Evolutionary conservation across 30 jellyfish, hydroid and myxozoan species (phyloP).

Genomic region (Hydra vulgaris): DNA sequence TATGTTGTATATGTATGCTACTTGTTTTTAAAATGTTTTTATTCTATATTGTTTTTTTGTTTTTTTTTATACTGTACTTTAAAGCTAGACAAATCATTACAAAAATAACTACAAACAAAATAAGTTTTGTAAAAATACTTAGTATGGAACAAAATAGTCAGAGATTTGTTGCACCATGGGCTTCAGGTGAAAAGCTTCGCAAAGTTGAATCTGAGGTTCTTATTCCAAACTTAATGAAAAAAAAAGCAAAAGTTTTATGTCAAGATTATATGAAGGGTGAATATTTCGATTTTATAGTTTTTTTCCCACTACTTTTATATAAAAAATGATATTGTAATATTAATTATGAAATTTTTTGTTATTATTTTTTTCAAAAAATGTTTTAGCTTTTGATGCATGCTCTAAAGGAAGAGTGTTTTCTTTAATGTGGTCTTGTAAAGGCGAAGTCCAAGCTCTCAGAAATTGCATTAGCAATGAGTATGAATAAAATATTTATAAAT

Average conservation of each 20-base stretch:
- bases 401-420: conserved; percentile 84
- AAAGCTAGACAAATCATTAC: too few species aligned
- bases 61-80: too few species aligned
- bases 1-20: too few species aligned
- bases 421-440: conserved; percentile 71
- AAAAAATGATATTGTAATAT: too few species aligned
- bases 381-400: conserved; percentile 57
- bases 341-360: too few species aligned
- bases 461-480: conserved; percentile 29
- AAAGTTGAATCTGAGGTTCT: conserved; percentile 75
- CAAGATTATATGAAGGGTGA: conserved; percentile 66
- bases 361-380: too few species aligned
- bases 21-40: too few species aligned
- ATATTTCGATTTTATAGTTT: background rate
- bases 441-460: conserved; percentile 52
- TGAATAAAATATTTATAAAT: background rate
- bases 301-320: too few species aligned
- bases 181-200: conserved; percentile 63
- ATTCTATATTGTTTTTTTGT: too few species aligned
- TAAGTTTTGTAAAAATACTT: too few species aligned
- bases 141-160: background rate
- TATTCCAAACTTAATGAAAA: conserved; percentile 75
- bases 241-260: conserved; percentile 60
- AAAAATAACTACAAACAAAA: too few species aligned
- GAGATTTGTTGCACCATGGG: conserved; percentile 77